Percentiles rank a stretch among this genome's conserved stretches.
These are phyloP conservation scores for Drosophila serrata DNA, from an alignment of 1,140 invertebrate species.

Conservation along the genomic window DNA sequence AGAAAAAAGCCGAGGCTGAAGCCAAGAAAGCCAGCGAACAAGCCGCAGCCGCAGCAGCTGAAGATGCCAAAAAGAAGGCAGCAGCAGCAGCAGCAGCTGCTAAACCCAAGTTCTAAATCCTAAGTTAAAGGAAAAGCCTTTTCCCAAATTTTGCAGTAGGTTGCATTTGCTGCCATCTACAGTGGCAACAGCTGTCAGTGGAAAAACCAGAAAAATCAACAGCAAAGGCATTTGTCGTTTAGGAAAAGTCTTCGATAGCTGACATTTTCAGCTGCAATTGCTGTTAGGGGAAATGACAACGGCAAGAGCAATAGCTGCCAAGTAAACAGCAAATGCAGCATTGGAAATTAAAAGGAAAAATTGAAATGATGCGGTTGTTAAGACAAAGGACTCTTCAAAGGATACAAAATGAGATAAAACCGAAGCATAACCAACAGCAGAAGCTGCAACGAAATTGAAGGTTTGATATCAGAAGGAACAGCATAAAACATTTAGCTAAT, in stretches of 20 bases:
- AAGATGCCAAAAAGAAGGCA: background rate
- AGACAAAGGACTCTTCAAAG: background rate
- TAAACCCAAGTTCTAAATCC: background rate
- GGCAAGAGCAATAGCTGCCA: slow-evolving; percentile 1
- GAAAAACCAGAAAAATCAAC: slow-evolving; percentile 11
- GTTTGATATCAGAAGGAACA: background rate
- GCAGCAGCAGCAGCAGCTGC: background rate
- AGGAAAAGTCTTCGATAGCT: slow-evolving; percentile 6
- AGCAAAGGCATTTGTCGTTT: background rate
- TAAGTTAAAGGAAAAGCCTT: background rate
- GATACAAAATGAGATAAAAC: background rate
- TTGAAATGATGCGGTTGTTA: background rate
- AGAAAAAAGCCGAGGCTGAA: slow-evolving; percentile 17
- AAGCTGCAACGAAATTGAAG: background rate
- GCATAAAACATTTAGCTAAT: background rate
- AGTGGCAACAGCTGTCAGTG: background rate
- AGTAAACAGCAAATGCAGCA: slow-evolving; percentile 1
- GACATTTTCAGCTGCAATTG: slow-evolving; percentile 12
- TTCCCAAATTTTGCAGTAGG: background rate
- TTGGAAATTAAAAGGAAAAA: background rate
- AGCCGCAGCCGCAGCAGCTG: no score
- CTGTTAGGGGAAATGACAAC: background rate
- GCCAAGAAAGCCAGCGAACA: background rate
- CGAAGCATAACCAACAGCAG: background rate
- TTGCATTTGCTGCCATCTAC: background rate